Evolutionary conservation across 2,113 vertebrate species (phyloP).

Genomic region (Fukomys damarensis): DNA sequence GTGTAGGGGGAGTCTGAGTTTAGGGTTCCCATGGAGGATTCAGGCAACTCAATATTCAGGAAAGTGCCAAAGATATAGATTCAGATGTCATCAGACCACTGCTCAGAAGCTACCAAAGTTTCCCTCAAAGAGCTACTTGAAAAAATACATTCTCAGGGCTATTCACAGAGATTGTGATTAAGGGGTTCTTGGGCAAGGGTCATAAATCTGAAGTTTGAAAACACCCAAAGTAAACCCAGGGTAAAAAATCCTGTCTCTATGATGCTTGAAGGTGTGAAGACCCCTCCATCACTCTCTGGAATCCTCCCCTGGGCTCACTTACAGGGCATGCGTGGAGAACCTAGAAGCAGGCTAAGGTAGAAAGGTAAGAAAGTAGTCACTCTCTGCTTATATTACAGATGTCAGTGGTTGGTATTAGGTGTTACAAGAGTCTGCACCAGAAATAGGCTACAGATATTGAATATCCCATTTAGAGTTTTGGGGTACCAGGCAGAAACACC

Average conservation of each 20-base stretch:
- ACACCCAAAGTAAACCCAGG: neutral
- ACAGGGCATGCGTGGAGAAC: neutral
- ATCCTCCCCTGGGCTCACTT: neutral
- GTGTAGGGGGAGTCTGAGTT: neutral
- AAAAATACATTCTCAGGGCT: neutral
- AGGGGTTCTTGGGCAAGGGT: neutral
- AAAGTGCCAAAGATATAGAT: neutral
- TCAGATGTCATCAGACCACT: no score
- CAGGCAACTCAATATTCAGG: neutral
- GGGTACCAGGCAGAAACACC: neutral
- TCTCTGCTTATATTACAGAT: accelerated
- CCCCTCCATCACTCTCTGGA: neutral
- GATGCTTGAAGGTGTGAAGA: neutral
- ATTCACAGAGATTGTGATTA: neutral
- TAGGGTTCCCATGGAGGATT: neutral
- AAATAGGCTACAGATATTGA: accelerated
- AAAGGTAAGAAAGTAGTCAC: neutral
- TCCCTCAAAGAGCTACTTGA: neutral
- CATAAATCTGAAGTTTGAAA: neutral
- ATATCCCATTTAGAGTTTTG: neutral
- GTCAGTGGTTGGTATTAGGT: neutral
- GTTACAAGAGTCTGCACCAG: accelerated
- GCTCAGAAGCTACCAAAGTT: neutral
- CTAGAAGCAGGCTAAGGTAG: accelerated
- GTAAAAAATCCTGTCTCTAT: neutral